Evolutionary conservation across 2,888 invertebrate species (phyloP).

Genomic region (Scrobipalpa atriplicella): DNA sequence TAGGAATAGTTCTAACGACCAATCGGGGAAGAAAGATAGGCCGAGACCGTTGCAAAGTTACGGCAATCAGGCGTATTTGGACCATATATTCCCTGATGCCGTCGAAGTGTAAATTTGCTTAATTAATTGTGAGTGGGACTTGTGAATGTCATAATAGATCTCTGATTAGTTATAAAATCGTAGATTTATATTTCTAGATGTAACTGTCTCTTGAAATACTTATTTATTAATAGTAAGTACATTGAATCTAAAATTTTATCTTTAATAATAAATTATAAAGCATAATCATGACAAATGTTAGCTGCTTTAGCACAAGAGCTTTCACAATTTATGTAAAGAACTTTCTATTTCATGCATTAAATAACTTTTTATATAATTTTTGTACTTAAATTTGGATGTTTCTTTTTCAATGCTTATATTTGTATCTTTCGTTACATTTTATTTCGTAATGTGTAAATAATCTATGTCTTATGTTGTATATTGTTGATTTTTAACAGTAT

Average conservation of each 20-base stretch:
- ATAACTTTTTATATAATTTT: slow-evolving; percentile 34
- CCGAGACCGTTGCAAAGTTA: slow-evolving; percentile 83
- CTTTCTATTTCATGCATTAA: background rate
- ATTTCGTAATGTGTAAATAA: slow-evolving; percentile 64
- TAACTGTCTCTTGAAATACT: slow-evolving; percentile 28
- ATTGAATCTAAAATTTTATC: slow-evolving; percentile 10
- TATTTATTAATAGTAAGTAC: slow-evolving; percentile 32
- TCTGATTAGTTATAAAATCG: slow-evolving; percentile 31
- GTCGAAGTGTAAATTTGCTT: slow-evolving; percentile 64
- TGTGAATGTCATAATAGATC: slow-evolving; percentile 33
- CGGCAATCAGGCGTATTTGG: slow-evolving; percentile 83
- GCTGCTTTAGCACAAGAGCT: slow-evolving; percentile 36
- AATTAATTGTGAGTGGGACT: slow-evolving; percentile 21
- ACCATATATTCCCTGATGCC: slow-evolving; percentile 84
- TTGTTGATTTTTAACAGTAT: slow-evolving; percentile 82
- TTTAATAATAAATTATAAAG: slow-evolving; percentile 17
- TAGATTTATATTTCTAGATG: slow-evolving; percentile 28
- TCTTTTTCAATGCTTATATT: slow-evolving; percentile 29
- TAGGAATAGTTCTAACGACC: slow-evolving; percentile 57
- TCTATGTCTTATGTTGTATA: slow-evolving; percentile 71
- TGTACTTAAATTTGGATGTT: slow-evolving; percentile 44
- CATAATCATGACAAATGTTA: slow-evolving; percentile 34
- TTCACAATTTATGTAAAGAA: slow-evolving; percentile 27
- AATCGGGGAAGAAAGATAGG: slow-evolving; percentile 64
- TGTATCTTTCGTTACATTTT: slow-evolving; percentile 54